Percentiles rank a stretch among this genome's conserved stretches.
Evolutionary conservation across 2,113 vertebrate genomes (phyloP).

Genomic region (Gila orcuttii): DNA sequence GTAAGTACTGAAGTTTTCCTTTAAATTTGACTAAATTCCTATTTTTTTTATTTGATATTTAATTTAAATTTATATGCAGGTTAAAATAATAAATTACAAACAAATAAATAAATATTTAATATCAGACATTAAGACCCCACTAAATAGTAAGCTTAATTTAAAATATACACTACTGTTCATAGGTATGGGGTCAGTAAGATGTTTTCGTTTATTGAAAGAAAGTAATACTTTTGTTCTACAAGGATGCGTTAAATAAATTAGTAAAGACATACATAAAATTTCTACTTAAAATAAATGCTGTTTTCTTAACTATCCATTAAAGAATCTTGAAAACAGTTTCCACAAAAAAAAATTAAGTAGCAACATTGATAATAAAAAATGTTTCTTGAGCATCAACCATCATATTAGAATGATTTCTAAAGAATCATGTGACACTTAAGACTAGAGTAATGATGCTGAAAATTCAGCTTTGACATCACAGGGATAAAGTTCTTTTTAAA

Average conservation of each 20-base stretch:
- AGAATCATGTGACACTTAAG: background rate
- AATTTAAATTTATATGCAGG: background rate
- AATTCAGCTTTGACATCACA: background rate
- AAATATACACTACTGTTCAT: background rate
- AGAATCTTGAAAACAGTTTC: background rate
- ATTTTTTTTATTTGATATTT: background rate
- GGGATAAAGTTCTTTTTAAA: background rate
- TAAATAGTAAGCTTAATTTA: background rate
- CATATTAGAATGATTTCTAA: background rate
- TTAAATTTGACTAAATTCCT: background rate
- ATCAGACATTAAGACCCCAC: too few species aligned
- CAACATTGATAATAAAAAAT: background rate
- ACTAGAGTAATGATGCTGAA: background rate
- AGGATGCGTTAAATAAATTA: background rate
- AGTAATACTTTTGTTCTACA: background rate
- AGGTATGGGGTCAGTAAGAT: background rate
- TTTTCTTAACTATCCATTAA: background rate
- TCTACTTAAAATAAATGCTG: background rate
- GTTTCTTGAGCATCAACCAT: background rate
- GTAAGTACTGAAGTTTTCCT: background rate
- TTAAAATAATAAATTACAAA: background rate
- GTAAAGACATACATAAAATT: background rate
- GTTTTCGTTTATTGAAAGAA: background rate
- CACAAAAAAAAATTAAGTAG: background rate
- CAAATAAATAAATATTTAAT: background rate